Evolutionary conservation across 92 coral and sea anemone species (phyloP), one percentile per base, ranked within the genome.

Genomic region (Plumapathes pennacea): DNA sequence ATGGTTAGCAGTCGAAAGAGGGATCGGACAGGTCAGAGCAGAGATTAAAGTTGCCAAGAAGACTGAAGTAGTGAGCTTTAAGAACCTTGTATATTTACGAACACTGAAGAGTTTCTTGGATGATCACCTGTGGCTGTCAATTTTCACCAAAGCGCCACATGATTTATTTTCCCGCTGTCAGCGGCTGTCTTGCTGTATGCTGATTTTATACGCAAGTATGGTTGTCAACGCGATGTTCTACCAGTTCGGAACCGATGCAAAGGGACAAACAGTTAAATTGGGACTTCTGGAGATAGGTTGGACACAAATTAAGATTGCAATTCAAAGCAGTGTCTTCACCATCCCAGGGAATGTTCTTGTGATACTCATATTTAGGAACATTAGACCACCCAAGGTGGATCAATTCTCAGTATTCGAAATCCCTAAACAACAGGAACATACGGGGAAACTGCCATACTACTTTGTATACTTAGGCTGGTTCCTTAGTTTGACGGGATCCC

Each of bases 1-100:
- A 20, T 90, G 97, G 97, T 75, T 90, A 24, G 97, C 97, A 0
- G 83, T 90, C 10, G 96, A 90, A 37, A 87, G 81, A 31, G 76
- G 85, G n/a, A 83, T 81, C 37, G 92, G 91, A 3, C 60, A 79
- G 20, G 69, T 90, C 20, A 77, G 81, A 29, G 68, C 70, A 29
- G 82, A 81, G 33, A 50, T 90, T 12, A 56, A 55, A 11, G 88
- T 54, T 3, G 85, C 90, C 8, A 67, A 77, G 25, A 57, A 77
- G 22, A 38, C 52, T 25, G 97, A 84, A 18, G 69, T 73, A 26
- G 22, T 71, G 19, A 70, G 72, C 1, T 87, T 90, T 41, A 75
- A 67, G 44, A 81, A 77, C 25, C 63, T 80, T 54, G 86, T 90
- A 33, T 44, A 72, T 39, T 60, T 81, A 26, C 67, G 88, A 54